Evolutionary conservation across 2,113 vertebrate species (phyloP).

Genomic region (Thryonomys swinderianus): DNA sequence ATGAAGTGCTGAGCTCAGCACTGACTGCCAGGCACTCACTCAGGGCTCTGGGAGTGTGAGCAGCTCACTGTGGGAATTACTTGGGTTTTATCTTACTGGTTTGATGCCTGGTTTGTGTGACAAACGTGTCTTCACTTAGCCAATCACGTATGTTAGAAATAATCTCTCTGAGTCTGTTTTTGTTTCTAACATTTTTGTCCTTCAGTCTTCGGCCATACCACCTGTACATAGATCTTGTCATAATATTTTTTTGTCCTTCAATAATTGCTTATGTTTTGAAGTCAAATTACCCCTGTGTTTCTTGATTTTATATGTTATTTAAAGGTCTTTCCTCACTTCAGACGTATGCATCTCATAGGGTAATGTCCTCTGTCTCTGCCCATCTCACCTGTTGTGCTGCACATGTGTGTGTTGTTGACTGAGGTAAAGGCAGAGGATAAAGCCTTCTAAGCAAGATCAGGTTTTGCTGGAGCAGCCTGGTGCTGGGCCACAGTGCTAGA

Average conservation of each 20-base stretch:
- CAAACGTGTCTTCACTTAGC: not conserved
- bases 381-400: not conserved
- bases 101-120: not conserved
- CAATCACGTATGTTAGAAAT: not conserved
- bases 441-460: not conserved
- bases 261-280: not conserved
- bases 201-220: too few species aligned
- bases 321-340: not conserved
- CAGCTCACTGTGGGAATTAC: not conserved
- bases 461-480: not conserved
- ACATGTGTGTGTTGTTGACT: not conserved
- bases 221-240: too few species aligned
- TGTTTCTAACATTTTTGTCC: not conserved
- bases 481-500: not conserved
- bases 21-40: not conserved
- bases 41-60: not conserved
- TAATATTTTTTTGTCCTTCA: too few species aligned
- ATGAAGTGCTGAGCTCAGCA: not conserved
- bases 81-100: not conserved
- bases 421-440: not conserved
- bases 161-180: not conserved
- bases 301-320: not conserved
- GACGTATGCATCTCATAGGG: fast-evolving
- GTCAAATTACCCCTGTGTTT: not conserved
- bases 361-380: not conserved